These are phyloP conservation scores for Nothoprocta perdicaria DNA, from an alignment of 2,113 vertebrate species.

Conservation along the genomic window DNA sequence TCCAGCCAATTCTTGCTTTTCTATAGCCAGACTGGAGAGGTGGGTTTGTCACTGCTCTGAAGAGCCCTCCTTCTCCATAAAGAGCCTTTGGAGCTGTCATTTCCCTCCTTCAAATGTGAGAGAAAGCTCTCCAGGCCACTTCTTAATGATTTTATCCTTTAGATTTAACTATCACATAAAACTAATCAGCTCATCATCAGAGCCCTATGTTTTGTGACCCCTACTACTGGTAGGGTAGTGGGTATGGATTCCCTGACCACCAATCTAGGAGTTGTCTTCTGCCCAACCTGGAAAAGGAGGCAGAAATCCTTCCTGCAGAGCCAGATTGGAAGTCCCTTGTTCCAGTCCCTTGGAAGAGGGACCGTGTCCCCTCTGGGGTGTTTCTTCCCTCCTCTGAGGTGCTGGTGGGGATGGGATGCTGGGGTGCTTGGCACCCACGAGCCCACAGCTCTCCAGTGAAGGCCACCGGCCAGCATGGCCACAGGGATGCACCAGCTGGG, in stretches of 20 bases:
- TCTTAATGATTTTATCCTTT: background rate
- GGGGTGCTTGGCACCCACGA: too few relatives aligned
- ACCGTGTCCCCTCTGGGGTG: too few relatives aligned
- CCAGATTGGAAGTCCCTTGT: too few relatives aligned
- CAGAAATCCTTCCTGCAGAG: background rate
- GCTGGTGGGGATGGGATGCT: too few relatives aligned
- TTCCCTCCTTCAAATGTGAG: background rate
- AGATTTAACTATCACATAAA: background rate
- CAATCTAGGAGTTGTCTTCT: background rate
- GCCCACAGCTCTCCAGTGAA: too few relatives aligned
- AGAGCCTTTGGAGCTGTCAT: rapidly evolving
- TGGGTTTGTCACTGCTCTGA: background rate
- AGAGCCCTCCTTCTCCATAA: background rate
- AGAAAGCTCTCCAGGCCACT: rapidly evolving
- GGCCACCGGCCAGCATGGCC: rapidly evolving
- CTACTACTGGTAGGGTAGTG: background rate
- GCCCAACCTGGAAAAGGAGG: background rate
- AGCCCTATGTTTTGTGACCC: background rate
- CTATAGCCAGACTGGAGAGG: rapidly evolving
- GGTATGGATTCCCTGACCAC: background rate
- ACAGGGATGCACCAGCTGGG: rapidly evolving
- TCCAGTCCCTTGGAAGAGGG: too few relatives aligned
- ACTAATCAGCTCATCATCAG: background rate
- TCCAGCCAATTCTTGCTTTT: background rate
- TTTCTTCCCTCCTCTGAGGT: too few relatives aligned